Conservation (phyloP, 2,797 vertebrate genomes). For the Mormyrus hasselquistii region DNA sequence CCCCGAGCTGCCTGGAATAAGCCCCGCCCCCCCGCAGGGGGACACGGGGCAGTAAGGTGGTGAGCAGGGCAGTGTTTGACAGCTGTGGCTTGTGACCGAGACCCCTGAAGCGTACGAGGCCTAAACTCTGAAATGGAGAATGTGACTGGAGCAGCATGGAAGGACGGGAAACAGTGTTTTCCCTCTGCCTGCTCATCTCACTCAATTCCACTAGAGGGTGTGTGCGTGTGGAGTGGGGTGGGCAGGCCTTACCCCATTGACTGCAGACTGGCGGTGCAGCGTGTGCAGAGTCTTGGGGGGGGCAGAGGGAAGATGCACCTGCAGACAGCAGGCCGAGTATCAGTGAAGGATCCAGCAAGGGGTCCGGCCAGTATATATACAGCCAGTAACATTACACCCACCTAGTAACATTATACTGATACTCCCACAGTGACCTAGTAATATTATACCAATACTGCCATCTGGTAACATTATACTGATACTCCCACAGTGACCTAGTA, state of each 20-base stretch:
- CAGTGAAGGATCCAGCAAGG: not conserved
- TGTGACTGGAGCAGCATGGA: not conserved
- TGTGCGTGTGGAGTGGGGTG: not conserved
- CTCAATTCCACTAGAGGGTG: not conserved
- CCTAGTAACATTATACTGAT: not conserved
- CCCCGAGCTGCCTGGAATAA: not conserved
- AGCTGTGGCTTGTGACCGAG: not conserved
- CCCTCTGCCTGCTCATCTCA: not conserved
- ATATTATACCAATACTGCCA: not conserved
- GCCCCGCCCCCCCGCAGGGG: too few species aligned
- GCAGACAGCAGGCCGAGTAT: slow-evolving; percentile 19
- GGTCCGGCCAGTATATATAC: not conserved
- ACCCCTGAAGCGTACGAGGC: not conserved
- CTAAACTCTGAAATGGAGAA: not conserved
- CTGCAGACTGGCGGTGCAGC: slow-evolving; percentile 58
- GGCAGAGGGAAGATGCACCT: slow-evolving; percentile 80
- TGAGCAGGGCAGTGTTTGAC: not conserved
- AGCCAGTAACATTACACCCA: not conserved
- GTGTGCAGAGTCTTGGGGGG: slow-evolving; percentile 79
- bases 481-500: too few species aligned
- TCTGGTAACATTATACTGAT: too few species aligned
- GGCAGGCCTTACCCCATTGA: slow-evolving; percentile 67
- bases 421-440: not conserved
- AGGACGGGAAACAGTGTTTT: not conserved
- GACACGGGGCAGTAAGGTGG: too few species aligned